These are phyloP conservation scores for Notamacropus eugenii DNA, from an alignment of 2,797 vertebrate genomes.

Conservation along the genomic window DNA sequence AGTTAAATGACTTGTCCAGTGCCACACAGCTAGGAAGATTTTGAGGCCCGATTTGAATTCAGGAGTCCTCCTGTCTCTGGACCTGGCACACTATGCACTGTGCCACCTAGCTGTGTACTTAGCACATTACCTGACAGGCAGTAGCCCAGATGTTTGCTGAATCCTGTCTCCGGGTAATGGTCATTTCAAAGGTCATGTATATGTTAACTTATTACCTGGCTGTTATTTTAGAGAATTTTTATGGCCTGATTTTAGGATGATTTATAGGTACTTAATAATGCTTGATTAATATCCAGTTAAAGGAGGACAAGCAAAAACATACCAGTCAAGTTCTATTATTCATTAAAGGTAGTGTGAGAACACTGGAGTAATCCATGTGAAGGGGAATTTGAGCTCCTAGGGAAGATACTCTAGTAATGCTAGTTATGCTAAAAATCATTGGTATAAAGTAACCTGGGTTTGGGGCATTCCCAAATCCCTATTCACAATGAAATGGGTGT, in stretches of 20 bases:
- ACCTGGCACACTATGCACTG: neutral
- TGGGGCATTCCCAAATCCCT: neutral
- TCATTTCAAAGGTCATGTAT: too few relatives aligned
- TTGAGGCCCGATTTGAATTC: neutral
- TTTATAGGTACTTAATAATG: neutral
- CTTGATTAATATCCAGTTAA: neutral
- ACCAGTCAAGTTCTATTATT: neutral
- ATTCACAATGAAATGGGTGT: neutral
- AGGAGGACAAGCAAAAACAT: neutral
- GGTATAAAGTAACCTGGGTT: neutral
- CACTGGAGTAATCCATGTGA: neutral
- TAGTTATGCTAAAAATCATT: neutral
- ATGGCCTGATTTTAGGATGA: too few relatives aligned
- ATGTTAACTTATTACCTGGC: too few relatives aligned
- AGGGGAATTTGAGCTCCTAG: conserved; percentile 29
- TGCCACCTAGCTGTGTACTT: neutral
- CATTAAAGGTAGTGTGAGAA: neutral
- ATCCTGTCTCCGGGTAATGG: too few relatives aligned
- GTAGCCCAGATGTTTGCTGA: too few relatives aligned
- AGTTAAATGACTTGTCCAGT: neutral
- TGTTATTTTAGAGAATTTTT: too few relatives aligned
- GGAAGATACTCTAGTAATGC: neutral
- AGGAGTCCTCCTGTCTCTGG: neutral
- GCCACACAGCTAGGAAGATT: neutral
- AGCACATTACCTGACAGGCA: neutral